These are phyloP conservation scores for Calliphora vomitoria DNA, from an alignment of 2,888 invertebrate species.

Conservation along the genomic window DNA sequence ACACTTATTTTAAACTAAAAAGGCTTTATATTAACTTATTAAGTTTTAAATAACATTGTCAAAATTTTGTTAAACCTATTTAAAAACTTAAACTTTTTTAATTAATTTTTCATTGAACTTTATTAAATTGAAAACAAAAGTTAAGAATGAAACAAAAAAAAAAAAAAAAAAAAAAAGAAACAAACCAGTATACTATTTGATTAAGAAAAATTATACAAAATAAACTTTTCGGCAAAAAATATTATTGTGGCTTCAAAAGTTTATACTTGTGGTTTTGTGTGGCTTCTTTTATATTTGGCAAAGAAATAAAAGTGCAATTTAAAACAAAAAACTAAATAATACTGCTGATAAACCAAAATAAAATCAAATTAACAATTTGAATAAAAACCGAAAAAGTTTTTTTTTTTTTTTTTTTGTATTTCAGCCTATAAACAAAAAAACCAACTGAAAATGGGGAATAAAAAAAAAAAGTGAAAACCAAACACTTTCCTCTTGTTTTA, in stretches of 20 bases:
- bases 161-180: neutral
- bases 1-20: no score
- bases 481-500: conserved; percentile 59
- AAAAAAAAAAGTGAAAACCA: conserved; percentile 62
- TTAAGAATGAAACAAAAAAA: neutral
- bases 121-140: neutral
- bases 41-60: neutral
- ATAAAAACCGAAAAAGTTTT: conserved; percentile 49
- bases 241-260: conserved; percentile 63
- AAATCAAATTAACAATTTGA: conserved; percentile 72
- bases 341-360: conserved; percentile 66
- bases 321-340: conserved; percentile 32
- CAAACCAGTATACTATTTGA: conserved; percentile 44
- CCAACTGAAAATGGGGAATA: neutral
- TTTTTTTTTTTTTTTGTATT: conserved; percentile 22
- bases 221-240: conserved; percentile 42
- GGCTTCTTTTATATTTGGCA: conserved; percentile 38
- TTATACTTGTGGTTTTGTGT: conserved; percentile 39
- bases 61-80: neutral
- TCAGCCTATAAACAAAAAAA: conserved; percentile 39
- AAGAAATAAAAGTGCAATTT: conserved; percentile 67
- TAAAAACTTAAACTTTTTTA: neutral
- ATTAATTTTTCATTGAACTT: conserved; percentile 19
- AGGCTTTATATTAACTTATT: neutral
- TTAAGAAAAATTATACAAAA: conserved; percentile 48